Evolutionary conservation across 1,140 invertebrate genomes (phyloP).

Genomic region (Helicoverpa armigera): DNA sequence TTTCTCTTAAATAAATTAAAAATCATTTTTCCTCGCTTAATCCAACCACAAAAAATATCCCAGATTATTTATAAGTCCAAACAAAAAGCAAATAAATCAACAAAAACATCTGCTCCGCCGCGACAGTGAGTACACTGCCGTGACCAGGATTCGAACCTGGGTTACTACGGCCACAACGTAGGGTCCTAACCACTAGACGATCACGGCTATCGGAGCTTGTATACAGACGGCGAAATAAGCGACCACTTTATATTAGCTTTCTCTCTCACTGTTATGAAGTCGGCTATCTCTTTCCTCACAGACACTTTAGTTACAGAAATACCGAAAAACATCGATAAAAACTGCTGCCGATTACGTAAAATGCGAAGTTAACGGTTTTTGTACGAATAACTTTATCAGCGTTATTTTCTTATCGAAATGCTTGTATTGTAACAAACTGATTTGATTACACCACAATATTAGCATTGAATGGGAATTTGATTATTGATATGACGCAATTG

Average conservation of each 20-base stretch:
- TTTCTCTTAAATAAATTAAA: background rate
- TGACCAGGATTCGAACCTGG: conserved; percentile 77
- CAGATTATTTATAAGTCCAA: background rate
- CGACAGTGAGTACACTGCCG: conserved; percentile 52
- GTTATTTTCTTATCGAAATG: conserved; percentile 23
- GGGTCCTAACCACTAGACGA: conserved; percentile 63
- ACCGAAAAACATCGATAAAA: background rate
- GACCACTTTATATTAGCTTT: background rate
- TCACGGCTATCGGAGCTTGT: conserved; percentile 56
- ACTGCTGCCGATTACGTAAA: background rate
- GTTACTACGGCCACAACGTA: conserved; percentile 77
- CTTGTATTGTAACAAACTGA: background rate
- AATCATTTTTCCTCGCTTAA: background rate
- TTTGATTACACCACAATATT: background rate
- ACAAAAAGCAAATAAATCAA: background rate
- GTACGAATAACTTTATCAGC: background rate
- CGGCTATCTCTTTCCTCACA: background rate
- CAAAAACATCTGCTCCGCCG: conserved; percentile 26
- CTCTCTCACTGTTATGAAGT: background rate
- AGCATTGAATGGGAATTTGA: conserved; percentile 1
- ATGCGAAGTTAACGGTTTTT: background rate
- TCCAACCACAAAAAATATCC: no score
- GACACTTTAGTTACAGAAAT: background rate
- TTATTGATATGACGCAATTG: conserved; percentile 1
- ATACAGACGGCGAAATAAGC: background rate